phyloP scores from a whole-genome alignment of 2,113 vertebrate species.

The Electrona antarctica region DNA sequence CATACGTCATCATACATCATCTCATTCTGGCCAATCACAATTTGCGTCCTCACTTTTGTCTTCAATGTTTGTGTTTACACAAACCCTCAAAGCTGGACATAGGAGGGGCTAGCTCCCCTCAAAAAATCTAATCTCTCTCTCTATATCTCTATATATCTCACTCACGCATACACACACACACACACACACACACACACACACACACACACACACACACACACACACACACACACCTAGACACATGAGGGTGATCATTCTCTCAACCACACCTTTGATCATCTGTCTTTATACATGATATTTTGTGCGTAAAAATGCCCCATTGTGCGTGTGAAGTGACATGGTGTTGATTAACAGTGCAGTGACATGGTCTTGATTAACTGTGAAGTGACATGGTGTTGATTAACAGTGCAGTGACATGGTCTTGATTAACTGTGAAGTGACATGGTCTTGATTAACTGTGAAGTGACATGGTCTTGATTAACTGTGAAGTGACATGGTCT shows the following conservation, averaged over 20 bases:
- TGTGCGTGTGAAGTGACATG: neutral
- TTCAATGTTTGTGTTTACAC: slow-evolving; percentile 21
- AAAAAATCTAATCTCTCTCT: slow-evolving; percentile 22
- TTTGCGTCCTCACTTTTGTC: too few relatives aligned
- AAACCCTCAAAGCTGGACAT: neutral
- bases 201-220: too few relatives aligned
- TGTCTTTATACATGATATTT: too few relatives aligned
- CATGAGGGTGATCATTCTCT: too few relatives aligned
- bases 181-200: too few relatives aligned
- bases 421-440: neutral
- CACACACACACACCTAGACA: too few relatives aligned
- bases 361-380: neutral
- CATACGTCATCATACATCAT: too few relatives aligned
- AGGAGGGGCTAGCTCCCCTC: too few relatives aligned
- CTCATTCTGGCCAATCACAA: too few relatives aligned
- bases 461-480: neutral
- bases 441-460: neutral
- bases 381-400: neutral
- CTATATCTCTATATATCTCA: neutral
- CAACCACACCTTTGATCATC: too few relatives aligned
- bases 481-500: neutral
- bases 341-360: neutral
- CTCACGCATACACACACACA: too few relatives aligned
- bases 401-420: neutral
- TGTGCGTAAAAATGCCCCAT: too few relatives aligned